These are phyloP conservation scores for Pachypanchax playfairii DNA, from an alignment of 2,113 vertebrate genomes.

Conservation along the genomic window DNA sequence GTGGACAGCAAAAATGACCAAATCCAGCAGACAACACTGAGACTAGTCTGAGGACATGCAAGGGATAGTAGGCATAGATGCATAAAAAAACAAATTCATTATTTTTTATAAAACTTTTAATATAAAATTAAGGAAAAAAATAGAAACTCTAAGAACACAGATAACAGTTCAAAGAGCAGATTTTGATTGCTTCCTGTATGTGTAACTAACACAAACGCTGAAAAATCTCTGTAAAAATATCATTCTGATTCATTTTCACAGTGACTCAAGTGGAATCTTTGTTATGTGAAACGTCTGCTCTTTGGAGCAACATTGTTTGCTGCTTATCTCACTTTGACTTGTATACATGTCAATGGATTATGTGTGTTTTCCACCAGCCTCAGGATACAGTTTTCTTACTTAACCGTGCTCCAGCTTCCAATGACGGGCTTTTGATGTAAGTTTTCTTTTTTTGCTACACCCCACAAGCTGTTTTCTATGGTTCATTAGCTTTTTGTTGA, in stretches of 20 bases:
- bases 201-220: neutral
- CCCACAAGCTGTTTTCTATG: constrained; percentile 76
- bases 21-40: no score
- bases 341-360: constrained; percentile 60
- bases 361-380: constrained; percentile 60
- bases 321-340: constrained; percentile 34
- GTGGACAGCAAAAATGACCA: no score
- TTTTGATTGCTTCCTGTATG: neutral
- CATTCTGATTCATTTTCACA: constrained; percentile 16
- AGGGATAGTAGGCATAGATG: no score
- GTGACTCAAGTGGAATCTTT: constrained; percentile 19
- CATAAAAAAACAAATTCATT: no score
- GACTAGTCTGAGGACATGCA: no score
- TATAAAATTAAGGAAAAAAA: neutral
- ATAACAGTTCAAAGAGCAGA: neutral
- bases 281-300: constrained; percentile 20
- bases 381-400: constrained; percentile 66
- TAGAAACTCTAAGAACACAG: neutral
- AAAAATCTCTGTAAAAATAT: constrained; percentile 1
- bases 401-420: constrained; percentile 52
- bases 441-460: constrained; percentile 58
- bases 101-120: no score
- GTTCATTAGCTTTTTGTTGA: constrained; percentile 76
- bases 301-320: constrained; percentile 8
- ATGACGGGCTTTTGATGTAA: constrained; percentile 71